These are phyloP conservation scores for Anguilla marmorata DNA, from an alignment of 2,797 vertebrate genomes.

Conservation along the genomic window DNA sequence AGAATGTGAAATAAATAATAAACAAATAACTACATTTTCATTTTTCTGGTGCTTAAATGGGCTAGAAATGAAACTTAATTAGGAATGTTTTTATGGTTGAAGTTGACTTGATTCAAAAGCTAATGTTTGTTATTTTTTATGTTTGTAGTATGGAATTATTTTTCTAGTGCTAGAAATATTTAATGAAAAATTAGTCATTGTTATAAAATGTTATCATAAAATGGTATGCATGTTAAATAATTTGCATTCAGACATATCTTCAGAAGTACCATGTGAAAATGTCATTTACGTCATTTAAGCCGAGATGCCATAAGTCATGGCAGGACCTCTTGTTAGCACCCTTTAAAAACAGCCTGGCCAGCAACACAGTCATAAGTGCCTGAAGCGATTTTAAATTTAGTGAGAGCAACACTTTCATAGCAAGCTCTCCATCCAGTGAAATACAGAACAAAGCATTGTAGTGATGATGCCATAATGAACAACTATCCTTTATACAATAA, in stretches of 20 bases:
- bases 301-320: background rate
- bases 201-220: constrained; percentile 5
- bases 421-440: background rate
- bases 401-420: background rate
- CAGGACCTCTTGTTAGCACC: background rate
- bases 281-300: background rate
- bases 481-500: background rate
- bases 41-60: background rate
- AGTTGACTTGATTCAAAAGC: background rate
- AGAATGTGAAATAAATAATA: background rate
- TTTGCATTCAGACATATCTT: background rate
- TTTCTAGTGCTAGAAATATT: background rate
- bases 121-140: background rate
- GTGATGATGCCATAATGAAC: background rate
- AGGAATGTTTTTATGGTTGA: background rate
- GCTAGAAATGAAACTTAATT: background rate
- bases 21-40: background rate
- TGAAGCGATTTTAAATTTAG: background rate
- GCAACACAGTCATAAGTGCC: background rate
- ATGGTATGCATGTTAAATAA: background rate
- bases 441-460: background rate
- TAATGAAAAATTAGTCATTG: background rate
- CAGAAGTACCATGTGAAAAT: background rate
- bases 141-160: background rate
- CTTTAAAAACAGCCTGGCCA: background rate